Conservation (phyloP, 1,140 invertebrate genomes). For the Anthonomus grandis region DNA sequence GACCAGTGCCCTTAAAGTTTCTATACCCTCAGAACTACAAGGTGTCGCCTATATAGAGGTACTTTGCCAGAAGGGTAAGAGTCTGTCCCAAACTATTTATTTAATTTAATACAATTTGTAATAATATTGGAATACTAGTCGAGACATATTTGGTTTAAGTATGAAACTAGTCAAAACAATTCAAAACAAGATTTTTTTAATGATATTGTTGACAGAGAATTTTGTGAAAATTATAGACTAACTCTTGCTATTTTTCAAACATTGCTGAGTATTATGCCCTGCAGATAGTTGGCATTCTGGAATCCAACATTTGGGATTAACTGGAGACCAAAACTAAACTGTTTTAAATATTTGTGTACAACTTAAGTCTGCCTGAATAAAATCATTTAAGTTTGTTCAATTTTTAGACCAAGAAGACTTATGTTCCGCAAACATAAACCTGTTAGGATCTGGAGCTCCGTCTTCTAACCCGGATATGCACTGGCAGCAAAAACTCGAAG, state of each 20-base stretch:
- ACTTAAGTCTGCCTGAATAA: not conserved
- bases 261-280: too few species aligned
- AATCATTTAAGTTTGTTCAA: not conserved
- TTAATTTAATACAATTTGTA: constrained; percentile 19
- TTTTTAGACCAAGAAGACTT: constrained; percentile 76
- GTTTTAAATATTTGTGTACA: not conserved
- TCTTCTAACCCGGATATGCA: constrained; percentile 73
- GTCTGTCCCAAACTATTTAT: not conserved
- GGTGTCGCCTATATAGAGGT: constrained; percentile 95
- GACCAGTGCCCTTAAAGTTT: constrained; percentile 83
- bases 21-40: constrained; percentile 89
- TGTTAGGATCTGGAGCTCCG: constrained; percentile 59
- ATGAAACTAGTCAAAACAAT: too few species aligned
- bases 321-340: not conserved
- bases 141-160: too few species aligned
- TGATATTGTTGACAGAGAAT: too few species aligned
- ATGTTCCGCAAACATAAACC: constrained; percentile 72
- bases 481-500: constrained; percentile 94
- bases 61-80: constrained; percentile 80
- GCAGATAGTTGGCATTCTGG: not conserved
- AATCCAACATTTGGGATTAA: not conserved
- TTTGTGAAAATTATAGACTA: too few species aligned
- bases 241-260: too few species aligned
- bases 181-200: too few species aligned
- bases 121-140: not conserved